Evolutionary conservation across 2,888 invertebrate species (phyloP).

Genomic region (Cephus runcator): DNA sequence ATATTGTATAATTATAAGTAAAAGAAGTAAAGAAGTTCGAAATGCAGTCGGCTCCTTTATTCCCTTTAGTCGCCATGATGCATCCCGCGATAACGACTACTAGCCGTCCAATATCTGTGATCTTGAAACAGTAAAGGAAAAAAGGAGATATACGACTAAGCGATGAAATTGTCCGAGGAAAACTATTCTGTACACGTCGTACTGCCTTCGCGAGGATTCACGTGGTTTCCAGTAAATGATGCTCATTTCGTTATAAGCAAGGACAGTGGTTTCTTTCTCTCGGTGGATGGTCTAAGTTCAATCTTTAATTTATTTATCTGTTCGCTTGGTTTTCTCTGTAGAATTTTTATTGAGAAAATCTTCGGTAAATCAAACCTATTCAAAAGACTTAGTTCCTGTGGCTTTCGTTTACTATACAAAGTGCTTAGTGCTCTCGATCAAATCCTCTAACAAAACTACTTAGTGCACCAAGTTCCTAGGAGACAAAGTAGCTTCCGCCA

Average conservation of each 20-base stretch:
- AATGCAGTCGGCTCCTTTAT: slow-evolving; percentile 41
- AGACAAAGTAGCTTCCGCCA: not conserved
- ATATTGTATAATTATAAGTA: slow-evolving; percentile 46
- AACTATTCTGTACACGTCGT: not conserved
- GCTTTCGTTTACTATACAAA: not conserved
- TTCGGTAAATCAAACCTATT: not conserved
- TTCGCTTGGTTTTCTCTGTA: not conserved
- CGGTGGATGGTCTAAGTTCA: too few relatives aligned
- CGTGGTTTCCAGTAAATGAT: not conserved
- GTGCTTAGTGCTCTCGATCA: not conserved
- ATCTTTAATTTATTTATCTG: not conserved
- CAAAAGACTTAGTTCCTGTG: not conserved
- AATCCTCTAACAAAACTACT: not conserved
- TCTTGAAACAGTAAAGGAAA: not conserved
- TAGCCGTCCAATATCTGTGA: not conserved
- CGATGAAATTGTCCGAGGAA: not conserved
- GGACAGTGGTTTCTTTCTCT: too few relatives aligned
- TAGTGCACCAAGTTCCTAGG: not conserved
- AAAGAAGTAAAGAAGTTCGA: slow-evolving; percentile 50
- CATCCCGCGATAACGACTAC: not conserved
- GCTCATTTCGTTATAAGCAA: not conserved
- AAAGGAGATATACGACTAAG: not conserved
- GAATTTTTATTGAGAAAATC: not conserved
- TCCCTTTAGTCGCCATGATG: slow-evolving; percentile 18
- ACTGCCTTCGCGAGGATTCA: not conserved